Evolutionary conservation across 1,140 invertebrate species (phyloP).

Genomic region (Trichonephila clavata): DNA sequence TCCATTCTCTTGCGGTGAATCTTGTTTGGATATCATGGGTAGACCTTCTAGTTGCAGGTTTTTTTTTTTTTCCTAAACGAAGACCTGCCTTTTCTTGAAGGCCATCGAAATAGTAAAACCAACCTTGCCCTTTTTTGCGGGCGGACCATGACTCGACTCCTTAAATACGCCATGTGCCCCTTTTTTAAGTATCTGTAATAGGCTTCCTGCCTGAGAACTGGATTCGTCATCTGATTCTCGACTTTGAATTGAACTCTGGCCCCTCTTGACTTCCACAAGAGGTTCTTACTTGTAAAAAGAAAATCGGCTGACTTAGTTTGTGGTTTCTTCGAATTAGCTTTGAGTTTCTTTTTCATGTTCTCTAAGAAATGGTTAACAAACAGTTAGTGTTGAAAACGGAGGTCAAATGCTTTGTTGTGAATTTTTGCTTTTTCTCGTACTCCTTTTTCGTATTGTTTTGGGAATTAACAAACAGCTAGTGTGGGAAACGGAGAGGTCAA

Average conservation of each 20-base stretch:
- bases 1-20: not conserved
- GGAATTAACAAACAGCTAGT: too few relatives aligned
- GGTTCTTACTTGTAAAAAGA: too few relatives aligned
- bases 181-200: constrained; percentile 10
- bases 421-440: too few relatives aligned
- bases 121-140: not conserved
- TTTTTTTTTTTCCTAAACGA: not conserved
- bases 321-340: too few relatives aligned
- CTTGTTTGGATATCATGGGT: not conserved
- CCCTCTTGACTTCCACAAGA: not conserved
- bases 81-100: not conserved
- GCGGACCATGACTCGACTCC: not conserved
- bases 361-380: too few relatives aligned
- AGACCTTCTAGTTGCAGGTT: not conserved
- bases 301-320: too few relatives aligned
- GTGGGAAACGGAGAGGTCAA: too few relatives aligned
- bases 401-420: too few relatives aligned
- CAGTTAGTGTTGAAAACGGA: too few relatives aligned
- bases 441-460: too few relatives aligned
- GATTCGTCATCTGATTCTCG: not conserved
- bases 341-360: too few relatives aligned
- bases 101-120: not conserved
- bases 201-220: not conserved
- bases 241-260: too few relatives aligned
- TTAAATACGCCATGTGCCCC: not conserved